phyloP scores from a whole-genome alignment of 2,888 invertebrate genomes.

The Minunthozetes semirufus region DNA sequence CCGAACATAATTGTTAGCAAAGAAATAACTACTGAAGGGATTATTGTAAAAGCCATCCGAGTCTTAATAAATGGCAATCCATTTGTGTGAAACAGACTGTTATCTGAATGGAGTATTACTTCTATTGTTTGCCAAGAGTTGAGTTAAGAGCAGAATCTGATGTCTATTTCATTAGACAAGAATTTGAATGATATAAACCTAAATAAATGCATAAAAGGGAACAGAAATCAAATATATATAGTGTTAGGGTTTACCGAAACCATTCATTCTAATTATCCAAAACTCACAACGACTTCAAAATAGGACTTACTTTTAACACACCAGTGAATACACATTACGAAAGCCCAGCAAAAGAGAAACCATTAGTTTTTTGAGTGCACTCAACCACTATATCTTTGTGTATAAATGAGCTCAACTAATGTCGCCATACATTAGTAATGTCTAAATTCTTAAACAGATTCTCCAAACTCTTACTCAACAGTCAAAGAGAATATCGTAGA shows the following conservation, averaged over 20 bases:
- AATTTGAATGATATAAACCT: slow-evolving; percentile 9
- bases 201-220: background rate
- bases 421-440: background rate
- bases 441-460: slow-evolving; percentile 8
- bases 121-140: background rate
- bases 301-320: slow-evolving; percentile 8
- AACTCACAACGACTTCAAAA: background rate
- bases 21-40: too few relatives aligned
- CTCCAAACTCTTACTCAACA: background rate
- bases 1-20: too few relatives aligned
- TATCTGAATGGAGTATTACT: background rate
- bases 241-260: slow-evolving; percentile 10
- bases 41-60: too few relatives aligned
- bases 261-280: background rate
- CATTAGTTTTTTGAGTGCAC: background rate
- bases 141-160: background rate
- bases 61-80: background rate
- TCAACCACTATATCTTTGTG: background rate
- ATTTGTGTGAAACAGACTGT: background rate
- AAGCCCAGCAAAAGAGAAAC: background rate
- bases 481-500: background rate
- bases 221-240: background rate
- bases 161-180: background rate
- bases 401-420: background rate
- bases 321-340: background rate